Conservation (phyloP, 2,797 vertebrate genomes). For the Tarsius wallacei region DNA sequence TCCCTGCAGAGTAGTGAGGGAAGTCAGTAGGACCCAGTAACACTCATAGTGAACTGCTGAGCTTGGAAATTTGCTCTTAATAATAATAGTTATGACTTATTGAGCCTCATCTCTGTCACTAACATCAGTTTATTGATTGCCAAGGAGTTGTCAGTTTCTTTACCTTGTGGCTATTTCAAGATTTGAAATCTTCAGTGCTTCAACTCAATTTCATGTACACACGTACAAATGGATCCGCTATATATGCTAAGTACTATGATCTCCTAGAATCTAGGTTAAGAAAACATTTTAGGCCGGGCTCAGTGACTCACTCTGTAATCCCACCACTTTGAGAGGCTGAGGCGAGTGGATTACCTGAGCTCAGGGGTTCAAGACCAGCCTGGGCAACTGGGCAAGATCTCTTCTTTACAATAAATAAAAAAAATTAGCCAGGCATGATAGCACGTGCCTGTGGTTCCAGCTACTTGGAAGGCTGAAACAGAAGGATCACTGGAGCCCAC, state of each 20-base stretch:
- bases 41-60: not conserved
- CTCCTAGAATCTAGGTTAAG: not conserved
- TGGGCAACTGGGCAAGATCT: too few relatives aligned
- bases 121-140: conserved; percentile 27
- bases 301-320: too few relatives aligned
- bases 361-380: too few relatives aligned
- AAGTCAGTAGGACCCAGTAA: not conserved
- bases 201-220: not conserved
- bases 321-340: too few relatives aligned
- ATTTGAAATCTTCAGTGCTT: not conserved
- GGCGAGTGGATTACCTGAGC: too few relatives aligned
- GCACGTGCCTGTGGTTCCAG: too few relatives aligned
- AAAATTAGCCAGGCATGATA: too few relatives aligned
- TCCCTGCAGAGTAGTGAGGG: not conserved
- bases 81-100: not conserved
- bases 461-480: too few relatives aligned
- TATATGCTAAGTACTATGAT: not conserved
- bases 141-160: not conserved
- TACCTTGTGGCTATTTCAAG: not conserved
- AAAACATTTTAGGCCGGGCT: not conserved
- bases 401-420: too few relatives aligned
- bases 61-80: conserved; percentile 52
- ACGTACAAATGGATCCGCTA: not conserved
- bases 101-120: not conserved
- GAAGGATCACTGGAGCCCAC: too few relatives aligned